These are phyloP conservation scores for Holocentrus rufus DNA, from an alignment of 2,797 vertebrate genomes.

Conservation along the genomic window DNA sequence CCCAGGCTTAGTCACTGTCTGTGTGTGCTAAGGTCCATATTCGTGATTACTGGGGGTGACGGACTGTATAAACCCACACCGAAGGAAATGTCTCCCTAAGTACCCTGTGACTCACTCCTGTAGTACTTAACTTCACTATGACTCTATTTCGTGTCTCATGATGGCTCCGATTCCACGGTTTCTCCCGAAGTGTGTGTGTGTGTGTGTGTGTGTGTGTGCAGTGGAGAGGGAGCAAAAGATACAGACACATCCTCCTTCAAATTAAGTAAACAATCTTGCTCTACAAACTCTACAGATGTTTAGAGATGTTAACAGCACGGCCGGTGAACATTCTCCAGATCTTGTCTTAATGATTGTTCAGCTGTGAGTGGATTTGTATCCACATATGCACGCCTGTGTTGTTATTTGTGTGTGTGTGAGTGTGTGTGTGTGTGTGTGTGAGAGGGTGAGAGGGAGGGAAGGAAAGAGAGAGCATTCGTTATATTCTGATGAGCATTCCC, in stretches of 20 bases:
- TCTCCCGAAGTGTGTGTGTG: constrained; percentile 2
- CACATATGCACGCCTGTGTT: constrained; percentile 17
- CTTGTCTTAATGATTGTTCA: constrained; percentile 28
- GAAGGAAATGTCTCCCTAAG: constrained; percentile 62
- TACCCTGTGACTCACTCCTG: constrained; percentile 62
- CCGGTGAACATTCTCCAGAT: constrained; percentile 47
- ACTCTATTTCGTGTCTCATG: constrained; percentile 33
- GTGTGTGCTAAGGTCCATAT: constrained; percentile 40
- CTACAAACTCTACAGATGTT: constrained; percentile 49
- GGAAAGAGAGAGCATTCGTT: constrained; percentile 18
- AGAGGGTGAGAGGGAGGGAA: constrained; percentile 6
- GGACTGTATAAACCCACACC: constrained; percentile 58
- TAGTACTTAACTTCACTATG: constrained; percentile 25
- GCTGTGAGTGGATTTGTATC: constrained; percentile 31
- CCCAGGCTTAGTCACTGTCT: constrained; percentile 71
- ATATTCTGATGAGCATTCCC: constrained; percentile 18
- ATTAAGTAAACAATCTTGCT: constrained; percentile 51
- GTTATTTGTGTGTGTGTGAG: constrained; percentile 15
- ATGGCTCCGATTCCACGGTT: not conserved
- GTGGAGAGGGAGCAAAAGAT: constrained; percentile 1
- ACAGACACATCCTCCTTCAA: constrained; percentile 18
- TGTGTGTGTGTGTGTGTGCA: not conserved
- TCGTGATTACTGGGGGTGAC: constrained; percentile 57
- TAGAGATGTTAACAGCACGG: constrained; percentile 38
- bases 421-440: not conserved